Conservation (phyloP, 2,797 vertebrate species). For the Spea hammondii region DNA sequence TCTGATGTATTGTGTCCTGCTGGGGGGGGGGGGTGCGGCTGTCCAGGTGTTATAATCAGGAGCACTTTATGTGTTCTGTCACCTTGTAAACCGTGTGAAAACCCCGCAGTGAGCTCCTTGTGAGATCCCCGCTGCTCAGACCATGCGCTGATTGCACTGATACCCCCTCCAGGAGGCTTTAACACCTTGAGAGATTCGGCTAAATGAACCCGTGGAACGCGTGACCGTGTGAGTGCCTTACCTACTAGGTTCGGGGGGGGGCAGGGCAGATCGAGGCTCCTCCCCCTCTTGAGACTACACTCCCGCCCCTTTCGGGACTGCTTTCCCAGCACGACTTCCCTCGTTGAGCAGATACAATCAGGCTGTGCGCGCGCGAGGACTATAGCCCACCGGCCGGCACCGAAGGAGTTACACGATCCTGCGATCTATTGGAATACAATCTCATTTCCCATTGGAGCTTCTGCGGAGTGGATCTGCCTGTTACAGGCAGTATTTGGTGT, state of each 20-base stretch:
- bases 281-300: background rate
- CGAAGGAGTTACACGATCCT: background rate
- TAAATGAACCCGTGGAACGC: background rate
- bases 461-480: constrained; percentile 16
- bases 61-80: no score
- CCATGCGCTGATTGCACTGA: background rate
- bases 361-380: background rate
- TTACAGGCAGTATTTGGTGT: background rate
- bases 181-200: background rate
- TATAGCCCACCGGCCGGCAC: background rate
- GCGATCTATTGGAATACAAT: constrained; percentile 3
- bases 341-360: background rate
- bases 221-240: background rate
- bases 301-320: background rate
- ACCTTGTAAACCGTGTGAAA: no score
- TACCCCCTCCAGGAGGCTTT: background rate
- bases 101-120: no score
- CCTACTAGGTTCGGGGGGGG: background rate
- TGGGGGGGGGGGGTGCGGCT: no score
- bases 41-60: no score
- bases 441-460: background rate
- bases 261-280: background rate
- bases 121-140: no score
- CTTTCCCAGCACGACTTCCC: background rate
- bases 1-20: no score